These are phyloP conservation scores for Sialis fuliginosa DNA, from an alignment of 2,888 invertebrate genomes.

Conservation along the genomic window DNA sequence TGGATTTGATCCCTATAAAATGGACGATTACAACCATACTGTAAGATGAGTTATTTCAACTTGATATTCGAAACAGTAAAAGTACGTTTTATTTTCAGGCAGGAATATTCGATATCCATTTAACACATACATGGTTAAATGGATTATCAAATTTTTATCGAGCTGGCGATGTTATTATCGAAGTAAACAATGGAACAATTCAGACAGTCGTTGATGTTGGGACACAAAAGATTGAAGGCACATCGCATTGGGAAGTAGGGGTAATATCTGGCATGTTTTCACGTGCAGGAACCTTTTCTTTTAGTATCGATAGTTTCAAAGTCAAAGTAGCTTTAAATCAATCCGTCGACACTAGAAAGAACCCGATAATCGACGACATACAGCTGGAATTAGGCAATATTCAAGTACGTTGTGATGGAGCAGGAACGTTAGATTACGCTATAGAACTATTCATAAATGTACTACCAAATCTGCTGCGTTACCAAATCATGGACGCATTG, in stretches of 20 bases:
- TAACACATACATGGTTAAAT: constrained; percentile 58
- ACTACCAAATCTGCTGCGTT: constrained; percentile 66
- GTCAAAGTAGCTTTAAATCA: constrained; percentile 51
- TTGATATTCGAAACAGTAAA: background rate
- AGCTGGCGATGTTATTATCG: constrained; percentile 57
- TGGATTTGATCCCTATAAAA: constrained; percentile 56
- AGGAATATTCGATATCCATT: constrained; percentile 49
- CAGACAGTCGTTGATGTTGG: constrained; percentile 54
- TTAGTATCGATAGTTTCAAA: constrained; percentile 62
- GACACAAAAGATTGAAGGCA: constrained; percentile 60
- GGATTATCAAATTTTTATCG: constrained; percentile 70
- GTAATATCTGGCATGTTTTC: constrained; percentile 47
- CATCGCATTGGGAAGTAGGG: constrained; percentile 61
- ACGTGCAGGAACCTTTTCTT: constrained; percentile 52
- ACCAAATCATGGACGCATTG: constrained; percentile 73
- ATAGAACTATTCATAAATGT: constrained; percentile 67
- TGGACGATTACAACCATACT: constrained; percentile 55
- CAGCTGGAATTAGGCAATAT: constrained; percentile 71
- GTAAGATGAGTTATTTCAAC: constrained; percentile 11
- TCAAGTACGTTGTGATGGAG: constrained; percentile 65
- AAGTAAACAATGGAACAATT: constrained; percentile 52
- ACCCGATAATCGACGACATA: constrained; percentile 50
- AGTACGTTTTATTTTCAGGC: constrained; percentile 12
- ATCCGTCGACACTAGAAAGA: constrained; percentile 56
- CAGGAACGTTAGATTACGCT: constrained; percentile 71